Evolutionary conservation across 2,113 vertebrate species (phyloP).

Genomic region (Poeciliopsis turrubarensis): DNA sequence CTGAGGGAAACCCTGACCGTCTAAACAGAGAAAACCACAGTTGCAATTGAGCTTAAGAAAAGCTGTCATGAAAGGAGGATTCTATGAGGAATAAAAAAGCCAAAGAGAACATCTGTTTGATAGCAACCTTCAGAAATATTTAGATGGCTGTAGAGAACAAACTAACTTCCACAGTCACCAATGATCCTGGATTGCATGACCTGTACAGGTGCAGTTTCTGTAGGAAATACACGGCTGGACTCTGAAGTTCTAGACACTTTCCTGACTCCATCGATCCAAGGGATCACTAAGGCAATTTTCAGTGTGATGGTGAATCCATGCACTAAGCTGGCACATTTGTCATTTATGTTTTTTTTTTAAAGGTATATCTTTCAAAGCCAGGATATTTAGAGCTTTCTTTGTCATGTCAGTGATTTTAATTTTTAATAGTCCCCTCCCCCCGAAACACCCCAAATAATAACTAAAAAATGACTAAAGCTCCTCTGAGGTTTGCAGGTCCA

Average conservation of each 20-base stretch:
- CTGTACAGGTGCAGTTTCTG: not conserved
- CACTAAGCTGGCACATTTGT: not conserved
- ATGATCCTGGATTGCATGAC: not conserved
- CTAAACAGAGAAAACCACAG: not conserved
- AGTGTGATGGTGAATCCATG: not conserved
- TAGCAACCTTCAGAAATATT: too few relatives aligned
- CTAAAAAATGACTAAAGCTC: not conserved
- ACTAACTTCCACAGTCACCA: too few relatives aligned
- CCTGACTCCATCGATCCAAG: too few relatives aligned
- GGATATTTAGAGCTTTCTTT: not conserved
- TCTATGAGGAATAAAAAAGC: too few relatives aligned
- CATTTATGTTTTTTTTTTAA: not conserved
- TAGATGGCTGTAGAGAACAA: too few relatives aligned
- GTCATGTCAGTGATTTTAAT: not conserved
- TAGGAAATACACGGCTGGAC: not conserved
- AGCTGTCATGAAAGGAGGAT: too few relatives aligned
- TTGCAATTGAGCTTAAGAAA: too few relatives aligned
- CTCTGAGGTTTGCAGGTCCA: not conserved
- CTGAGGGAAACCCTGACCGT: too few relatives aligned
- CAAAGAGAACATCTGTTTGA: too few relatives aligned
- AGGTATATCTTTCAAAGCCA: not conserved
- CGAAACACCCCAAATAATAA: not conserved
- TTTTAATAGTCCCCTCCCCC: not conserved
- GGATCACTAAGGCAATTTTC: not conserved
- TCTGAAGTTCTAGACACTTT: too few relatives aligned